Evolutionary conservation across 2,797 vertebrate genomes (phyloP), one percentile per base, ranked within the genome.

Genomic region (Aldrovandia affinis): DNA sequence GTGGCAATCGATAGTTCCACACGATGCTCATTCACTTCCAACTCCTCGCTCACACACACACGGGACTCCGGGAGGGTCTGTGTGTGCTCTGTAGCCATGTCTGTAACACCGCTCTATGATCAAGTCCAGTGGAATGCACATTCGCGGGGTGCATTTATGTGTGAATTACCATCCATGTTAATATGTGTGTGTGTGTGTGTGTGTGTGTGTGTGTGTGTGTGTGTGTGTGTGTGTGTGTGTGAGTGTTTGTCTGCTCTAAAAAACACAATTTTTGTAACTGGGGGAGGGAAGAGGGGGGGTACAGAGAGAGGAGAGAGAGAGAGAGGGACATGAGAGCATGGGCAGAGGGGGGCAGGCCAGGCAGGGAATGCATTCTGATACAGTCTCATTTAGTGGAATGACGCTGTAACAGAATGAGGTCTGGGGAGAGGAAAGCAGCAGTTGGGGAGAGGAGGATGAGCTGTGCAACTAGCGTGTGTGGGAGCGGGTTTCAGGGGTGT

Each of bases 1-100:
- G 55, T 36, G 78, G 39, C 63, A 65, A 80, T 84, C 75, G n/a
- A 65, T 83, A 83, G 55, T 14, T 36, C 39, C 22, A 57, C 39
- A 57, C 68, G 55, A 10, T 28, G 22, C 55, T 77, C 39, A 61
- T 44, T 44, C 39, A 75, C 70, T 75, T 15, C 25, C 70, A 1
- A 1, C 39, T 33, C 65, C n/a, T 12, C 78, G 44, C 10, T 33
- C 50, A 22, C 15, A 25, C 30, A 39, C 20, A 14, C 33, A n/a
- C 10, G 44, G 2, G 39, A 18, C 22, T 77, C 42, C 39, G 22
- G 3, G 44, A 5, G 6, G 79, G 5, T 2, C 18, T 2, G 3
- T 0, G 55, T 57, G 55, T 20, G 18, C 15, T 57, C 2, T 15
- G 55, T 14, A 57, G 55, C 55, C 12, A 15, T 20, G 18, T 20